Percentiles rank a stretch among this genome's conserved stretches.
phyloP scores from a whole-genome alignment of 2,113 vertebrate species.

The Motacilla tschutschensis region DNA sequence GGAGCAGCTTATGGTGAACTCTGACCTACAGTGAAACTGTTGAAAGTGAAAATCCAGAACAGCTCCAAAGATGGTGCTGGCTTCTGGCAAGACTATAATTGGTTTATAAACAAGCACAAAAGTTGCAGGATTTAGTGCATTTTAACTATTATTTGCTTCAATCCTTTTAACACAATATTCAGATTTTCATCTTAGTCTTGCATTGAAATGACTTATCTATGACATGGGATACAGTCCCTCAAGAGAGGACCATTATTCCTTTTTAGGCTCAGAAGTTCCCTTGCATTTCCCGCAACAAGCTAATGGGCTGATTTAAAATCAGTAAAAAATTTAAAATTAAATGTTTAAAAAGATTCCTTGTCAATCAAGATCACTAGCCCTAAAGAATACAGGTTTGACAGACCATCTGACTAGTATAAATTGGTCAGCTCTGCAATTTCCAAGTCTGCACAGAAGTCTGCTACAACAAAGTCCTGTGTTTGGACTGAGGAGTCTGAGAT shows the following conservation, averaged over 20 bases:
- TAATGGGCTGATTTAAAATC: not conserved
- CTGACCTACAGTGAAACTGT: slow-evolving; percentile 35
- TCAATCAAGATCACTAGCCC: not conserved
- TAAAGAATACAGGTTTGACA: not conserved
- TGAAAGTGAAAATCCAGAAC: slow-evolving; percentile 1
- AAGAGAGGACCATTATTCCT: not conserved
- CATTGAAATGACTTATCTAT: not conserved
- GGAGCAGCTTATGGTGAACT: slow-evolving; percentile 21
- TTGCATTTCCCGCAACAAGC: not conserved
- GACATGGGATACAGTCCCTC: not conserved
- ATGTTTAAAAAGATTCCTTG: not conserved
- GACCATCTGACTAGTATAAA: not conserved
- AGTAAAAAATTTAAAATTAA: not conserved
- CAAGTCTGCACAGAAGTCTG: not conserved
- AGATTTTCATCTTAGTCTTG: not conserved
- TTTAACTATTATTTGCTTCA: not conserved
- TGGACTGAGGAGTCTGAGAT: not conserved
- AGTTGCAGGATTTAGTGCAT: not conserved
- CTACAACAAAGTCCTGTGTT: not conserved
- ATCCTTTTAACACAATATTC: not conserved
- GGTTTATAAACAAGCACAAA: slow-evolving; percentile 8
- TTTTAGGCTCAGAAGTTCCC: not conserved
- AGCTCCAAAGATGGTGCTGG: not conserved
- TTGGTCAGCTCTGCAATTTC: not conserved
- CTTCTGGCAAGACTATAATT: slow-evolving; percentile 1